Evolutionary conservation across 2,797 vertebrate species (phyloP), one percentile per base, ranked within the genome.

Genomic region (Petrocephalus schoutedeni): DNA sequence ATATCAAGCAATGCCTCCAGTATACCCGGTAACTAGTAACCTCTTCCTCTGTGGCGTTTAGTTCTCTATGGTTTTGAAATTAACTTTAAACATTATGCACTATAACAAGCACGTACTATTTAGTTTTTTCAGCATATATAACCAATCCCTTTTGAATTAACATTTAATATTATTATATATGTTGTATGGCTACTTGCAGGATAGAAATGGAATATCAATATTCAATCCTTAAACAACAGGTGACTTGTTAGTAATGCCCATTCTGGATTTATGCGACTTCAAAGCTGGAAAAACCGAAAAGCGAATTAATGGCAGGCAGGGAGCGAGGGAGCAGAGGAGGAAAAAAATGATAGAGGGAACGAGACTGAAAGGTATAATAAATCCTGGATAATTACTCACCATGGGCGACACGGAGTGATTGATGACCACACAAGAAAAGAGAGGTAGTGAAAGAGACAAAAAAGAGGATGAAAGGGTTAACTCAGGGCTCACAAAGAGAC

Each of bases 331-430:
- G 23, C 9, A 45, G n/a, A 36, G 56, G 19, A 53, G 36, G 41
- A 21, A 71, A 49, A 36, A 36, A 32, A 16, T 16, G 41, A 84
- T 45, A 58, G 23, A 45, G 57, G 45, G 23, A 36, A 14, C 14
- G 19, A 77, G 32, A 77, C 51, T 77, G 16, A 74, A 56, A 67
- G 49, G 86, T 74, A 74, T 51, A 23, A 94, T 94, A 93, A 93
- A 94, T 93, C 92, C 91, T 90, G 92, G 93, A 94, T 95, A 95
- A 95, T 95, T 94, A 93, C 91, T 93, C 2, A 88, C 93, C 94
- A 92, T 90, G 57, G 91, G 94, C 92, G 93, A 95, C 93, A 94
- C 92, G 90, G 77, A 90, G 93, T 95, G 94, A 95, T 94, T 94
- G 92, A 95, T 94, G 93, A 93, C 89, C 59, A 36, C 90, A 89